Evolutionary conservation across 2,797 vertebrate species (phyloP).

Genomic region (Schizopygopsis pylzovi): DNA sequence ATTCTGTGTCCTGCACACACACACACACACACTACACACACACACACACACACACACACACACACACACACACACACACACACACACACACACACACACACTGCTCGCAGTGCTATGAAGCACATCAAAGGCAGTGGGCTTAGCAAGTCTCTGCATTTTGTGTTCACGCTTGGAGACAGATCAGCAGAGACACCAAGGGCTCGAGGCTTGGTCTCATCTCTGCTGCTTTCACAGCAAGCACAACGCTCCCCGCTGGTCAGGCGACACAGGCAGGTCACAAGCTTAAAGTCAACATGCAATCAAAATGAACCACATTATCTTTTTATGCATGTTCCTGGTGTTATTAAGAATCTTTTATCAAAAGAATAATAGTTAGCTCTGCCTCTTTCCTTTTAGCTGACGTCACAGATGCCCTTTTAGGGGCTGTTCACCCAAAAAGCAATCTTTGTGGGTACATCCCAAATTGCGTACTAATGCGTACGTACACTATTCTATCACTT

Average conservation of each 20-base stretch:
- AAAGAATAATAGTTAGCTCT: neutral
- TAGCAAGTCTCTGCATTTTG: conserved; percentile 29
- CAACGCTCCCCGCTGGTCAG: neutral
- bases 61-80: too few species aligned
- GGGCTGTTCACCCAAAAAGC: neutral
- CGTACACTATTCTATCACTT: neutral
- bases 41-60: too few species aligned
- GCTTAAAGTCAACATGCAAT: neutral
- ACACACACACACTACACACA: too few species aligned
- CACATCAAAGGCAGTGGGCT: conserved; percentile 41
- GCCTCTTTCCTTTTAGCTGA: neutral
- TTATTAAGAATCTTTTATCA: neutral
- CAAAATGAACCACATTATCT: neutral
- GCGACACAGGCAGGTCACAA: neutral
- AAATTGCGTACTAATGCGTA: neutral
- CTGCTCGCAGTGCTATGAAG: conserved; percentile 15
- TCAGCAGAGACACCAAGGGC: neutral
- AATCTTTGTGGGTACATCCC: neutral
- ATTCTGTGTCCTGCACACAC: neutral
- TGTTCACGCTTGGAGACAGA: conserved; percentile 18
- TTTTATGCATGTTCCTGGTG: neutral
- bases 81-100: neutral
- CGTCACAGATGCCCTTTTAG: neutral
- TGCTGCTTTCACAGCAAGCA: neutral
- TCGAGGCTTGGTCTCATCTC: neutral